Conservation (phyloP, 2,797 vertebrate species). For the Pempheris klunzingeri region DNA sequence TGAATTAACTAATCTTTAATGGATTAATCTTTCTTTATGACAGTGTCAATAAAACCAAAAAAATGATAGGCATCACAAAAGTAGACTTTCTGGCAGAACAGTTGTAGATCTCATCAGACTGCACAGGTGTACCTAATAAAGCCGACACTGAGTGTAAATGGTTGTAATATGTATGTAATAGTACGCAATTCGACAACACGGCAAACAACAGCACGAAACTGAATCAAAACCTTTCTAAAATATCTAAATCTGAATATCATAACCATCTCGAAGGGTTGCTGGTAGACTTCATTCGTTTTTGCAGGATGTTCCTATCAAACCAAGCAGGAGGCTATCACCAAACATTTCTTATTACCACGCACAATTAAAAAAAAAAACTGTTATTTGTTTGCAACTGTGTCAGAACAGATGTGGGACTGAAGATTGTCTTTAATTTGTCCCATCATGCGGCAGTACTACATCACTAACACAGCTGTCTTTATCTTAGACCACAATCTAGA, state of each 20-base stretch:
- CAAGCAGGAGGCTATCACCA: no score
- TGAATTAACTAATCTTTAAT: no score
- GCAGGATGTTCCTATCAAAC: no score
- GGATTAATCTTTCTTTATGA: no score
- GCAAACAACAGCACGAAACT: neutral
- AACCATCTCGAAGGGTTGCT: neutral
- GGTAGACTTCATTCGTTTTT: neutral
- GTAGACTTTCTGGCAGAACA: neutral
- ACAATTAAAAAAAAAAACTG: neutral
- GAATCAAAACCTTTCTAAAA: neutral
- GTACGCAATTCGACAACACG: neutral
- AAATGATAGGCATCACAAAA: neutral
- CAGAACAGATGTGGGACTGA: constrained; percentile 1
- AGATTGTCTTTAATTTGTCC: neutral
- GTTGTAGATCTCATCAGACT: neutral
- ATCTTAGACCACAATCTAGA: constrained; percentile 15
- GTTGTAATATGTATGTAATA: neutral
- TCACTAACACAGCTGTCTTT: constrained; percentile 9
- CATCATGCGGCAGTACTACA: constrained; percentile 6
- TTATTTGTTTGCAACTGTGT: neutral
- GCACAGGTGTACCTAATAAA: constrained; percentile 16
- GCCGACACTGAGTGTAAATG: neutral
- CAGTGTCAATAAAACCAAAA: neutral
- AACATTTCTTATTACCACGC: neutral
- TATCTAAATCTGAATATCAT: neutral